Percentiles rank a stretch among this genome's conserved stretches.
phyloP scores from a whole-genome alignment of 2,113 vertebrate species.

The Trachemys scripta region DNA sequence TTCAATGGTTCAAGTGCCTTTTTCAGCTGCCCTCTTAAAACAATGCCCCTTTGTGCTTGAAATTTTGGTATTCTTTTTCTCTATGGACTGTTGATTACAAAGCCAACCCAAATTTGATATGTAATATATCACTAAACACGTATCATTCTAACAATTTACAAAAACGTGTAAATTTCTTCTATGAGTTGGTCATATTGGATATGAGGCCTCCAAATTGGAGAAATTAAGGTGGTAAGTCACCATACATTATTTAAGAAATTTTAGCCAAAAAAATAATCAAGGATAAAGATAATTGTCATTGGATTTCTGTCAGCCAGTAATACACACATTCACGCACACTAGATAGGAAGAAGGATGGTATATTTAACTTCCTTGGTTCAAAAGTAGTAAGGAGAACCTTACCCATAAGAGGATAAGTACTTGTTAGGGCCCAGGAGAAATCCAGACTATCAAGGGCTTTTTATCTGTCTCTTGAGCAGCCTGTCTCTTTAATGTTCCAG shows the following conservation, averaged over 20 bases:
- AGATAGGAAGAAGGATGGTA: not conserved
- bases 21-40: not conserved
- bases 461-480: not conserved
- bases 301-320: not conserved
- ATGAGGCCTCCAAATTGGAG: not conserved
- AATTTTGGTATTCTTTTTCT: not conserved
- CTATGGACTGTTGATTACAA: not conserved
- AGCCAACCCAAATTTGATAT: not conserved
- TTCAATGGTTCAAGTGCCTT: not conserved
- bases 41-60: not conserved
- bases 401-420: not conserved
- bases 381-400: not conserved
- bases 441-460: not conserved
- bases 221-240: not conserved
- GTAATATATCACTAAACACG: not conserved
- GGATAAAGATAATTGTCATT: not conserved
- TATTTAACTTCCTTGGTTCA: not conserved
- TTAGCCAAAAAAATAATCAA: not conserved
- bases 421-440: not conserved
- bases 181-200: not conserved
- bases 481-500: not conserved
- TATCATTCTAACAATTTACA: not conserved
- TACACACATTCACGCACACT: not conserved
- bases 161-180: not conserved
- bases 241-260: not conserved